Percentiles rank a stretch among this genome's conserved stretches.
phyloP scores from a whole-genome alignment of 1,140 invertebrate genomes.

The Propsilocerus akamusi region DNA sequence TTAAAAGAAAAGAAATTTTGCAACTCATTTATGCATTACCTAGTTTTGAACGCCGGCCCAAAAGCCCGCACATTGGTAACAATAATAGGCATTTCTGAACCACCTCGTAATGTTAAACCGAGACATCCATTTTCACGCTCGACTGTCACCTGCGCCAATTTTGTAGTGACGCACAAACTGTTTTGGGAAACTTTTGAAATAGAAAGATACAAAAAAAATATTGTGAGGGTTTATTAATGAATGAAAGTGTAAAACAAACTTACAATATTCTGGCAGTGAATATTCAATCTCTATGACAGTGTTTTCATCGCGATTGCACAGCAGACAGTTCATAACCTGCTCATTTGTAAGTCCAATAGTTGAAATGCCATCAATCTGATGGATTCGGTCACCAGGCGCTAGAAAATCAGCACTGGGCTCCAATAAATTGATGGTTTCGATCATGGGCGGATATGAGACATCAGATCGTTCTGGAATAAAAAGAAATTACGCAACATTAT shows the following conservation, averaged over 20 bases:
- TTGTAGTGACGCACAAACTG: constrained; percentile 46
- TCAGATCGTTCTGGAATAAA: constrained; percentile 17
- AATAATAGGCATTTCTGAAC: constrained; percentile 56
- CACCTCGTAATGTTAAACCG: constrained; percentile 73
- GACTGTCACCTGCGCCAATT: constrained; percentile 52
- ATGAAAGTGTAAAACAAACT: constrained; percentile 14
- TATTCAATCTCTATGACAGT: constrained; percentile 67
- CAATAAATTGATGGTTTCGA: constrained; percentile 20
- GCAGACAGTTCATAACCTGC: constrained; percentile 51
- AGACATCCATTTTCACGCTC: constrained; percentile 70
- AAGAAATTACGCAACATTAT: no score
- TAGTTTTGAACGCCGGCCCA: constrained; percentile 64
- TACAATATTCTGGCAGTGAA: constrained; percentile 56
- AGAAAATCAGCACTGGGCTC: constrained; percentile 26
- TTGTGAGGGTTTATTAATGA: background rate
- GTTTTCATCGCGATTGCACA: constrained; percentile 47
- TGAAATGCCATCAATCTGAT: constrained; percentile 63
- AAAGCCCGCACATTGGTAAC: constrained; percentile 77
- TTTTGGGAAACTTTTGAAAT: constrained; percentile 32
- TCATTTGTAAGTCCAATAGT: constrained; percentile 57
- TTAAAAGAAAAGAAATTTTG: background rate
- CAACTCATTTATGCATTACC: no score
- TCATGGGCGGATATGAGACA: constrained; percentile 23
- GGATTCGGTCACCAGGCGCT: constrained; percentile 55
- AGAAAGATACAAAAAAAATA: constrained; percentile 8